Percentiles rank a stretch among this genome's conserved stretches.
These are phyloP conservation scores for Papilio gigon DNA, from an alignment of 2,888 invertebrate species.

Conservation along the genomic window DNA sequence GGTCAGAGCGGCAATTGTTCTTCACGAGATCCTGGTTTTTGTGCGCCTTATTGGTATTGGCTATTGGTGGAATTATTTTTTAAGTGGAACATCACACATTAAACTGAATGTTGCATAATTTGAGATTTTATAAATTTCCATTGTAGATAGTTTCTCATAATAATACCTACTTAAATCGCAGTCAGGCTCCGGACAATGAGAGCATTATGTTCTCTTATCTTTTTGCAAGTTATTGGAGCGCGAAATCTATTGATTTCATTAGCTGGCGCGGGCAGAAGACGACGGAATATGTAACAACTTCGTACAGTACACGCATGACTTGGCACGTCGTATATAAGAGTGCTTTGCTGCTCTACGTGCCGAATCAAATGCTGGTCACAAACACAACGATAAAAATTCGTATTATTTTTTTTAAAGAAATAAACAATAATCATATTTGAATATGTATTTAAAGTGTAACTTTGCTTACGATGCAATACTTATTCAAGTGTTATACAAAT, in stretches of 20 bases:
- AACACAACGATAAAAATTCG: no score
- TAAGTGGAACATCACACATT: no score
- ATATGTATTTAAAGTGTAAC: background rate
- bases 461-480: background rate
- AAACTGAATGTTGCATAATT: no score
- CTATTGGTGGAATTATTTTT: no score
- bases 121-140: background rate
- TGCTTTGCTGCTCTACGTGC: no score
- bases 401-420: no score
- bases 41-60: no score
- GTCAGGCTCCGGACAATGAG: background rate
- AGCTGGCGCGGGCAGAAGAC: background rate
- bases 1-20: no score
- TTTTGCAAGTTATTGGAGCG: conserved; percentile 25
- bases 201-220: conserved; percentile 15
- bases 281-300: background rate
- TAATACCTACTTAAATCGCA: background rate
- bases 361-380: no score
- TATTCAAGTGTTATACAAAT: conserved; percentile 14
- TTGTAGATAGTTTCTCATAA: background rate
- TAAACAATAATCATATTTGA: background rate
- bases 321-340: background rate
- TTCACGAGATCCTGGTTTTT: no score
- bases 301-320: background rate
- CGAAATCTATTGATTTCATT: conserved; percentile 23